These are phyloP conservation scores for Andricus quercusramuli DNA, from an alignment of 2,888 invertebrate genomes.

Conservation along the genomic window DNA sequence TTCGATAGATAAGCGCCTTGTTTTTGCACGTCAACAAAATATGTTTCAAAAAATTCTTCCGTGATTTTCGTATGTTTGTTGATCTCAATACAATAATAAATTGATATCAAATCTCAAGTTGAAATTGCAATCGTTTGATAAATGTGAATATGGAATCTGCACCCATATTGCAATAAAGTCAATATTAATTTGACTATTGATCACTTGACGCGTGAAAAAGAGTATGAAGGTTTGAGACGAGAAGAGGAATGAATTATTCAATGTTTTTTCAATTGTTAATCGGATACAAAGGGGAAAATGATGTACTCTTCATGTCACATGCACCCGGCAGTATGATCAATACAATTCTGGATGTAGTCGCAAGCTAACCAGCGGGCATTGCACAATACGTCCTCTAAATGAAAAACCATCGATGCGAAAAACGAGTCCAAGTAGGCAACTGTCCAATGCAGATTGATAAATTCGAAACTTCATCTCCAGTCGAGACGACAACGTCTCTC, in stretches of 20 bases:
- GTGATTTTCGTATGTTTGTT: no score
- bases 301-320: neutral
- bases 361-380: neutral
- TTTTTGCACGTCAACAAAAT: no score
- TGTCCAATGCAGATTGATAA: conserved; percentile 12
- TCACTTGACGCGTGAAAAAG: neutral
- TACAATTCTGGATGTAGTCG: neutral
- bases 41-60: no score
- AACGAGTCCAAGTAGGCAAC: conserved; percentile 17
- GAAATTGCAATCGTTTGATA: neutral
- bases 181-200: neutral
- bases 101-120: no score
- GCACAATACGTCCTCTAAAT: neutral
- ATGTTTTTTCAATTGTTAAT: neutral
- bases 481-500: neutral
- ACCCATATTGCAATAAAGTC: neutral
- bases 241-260: neutral
- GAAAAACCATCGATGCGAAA: conserved; percentile 13
- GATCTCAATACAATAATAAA: no score
- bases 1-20: no score
- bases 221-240: neutral
- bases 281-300: neutral
- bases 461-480: conserved; percentile 10
- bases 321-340: neutral
- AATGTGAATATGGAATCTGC: neutral